Evolutionary conservation across 2,797 vertebrate genomes (phyloP).

Genomic region (Acrossocheilus wenchowensis): DNA sequence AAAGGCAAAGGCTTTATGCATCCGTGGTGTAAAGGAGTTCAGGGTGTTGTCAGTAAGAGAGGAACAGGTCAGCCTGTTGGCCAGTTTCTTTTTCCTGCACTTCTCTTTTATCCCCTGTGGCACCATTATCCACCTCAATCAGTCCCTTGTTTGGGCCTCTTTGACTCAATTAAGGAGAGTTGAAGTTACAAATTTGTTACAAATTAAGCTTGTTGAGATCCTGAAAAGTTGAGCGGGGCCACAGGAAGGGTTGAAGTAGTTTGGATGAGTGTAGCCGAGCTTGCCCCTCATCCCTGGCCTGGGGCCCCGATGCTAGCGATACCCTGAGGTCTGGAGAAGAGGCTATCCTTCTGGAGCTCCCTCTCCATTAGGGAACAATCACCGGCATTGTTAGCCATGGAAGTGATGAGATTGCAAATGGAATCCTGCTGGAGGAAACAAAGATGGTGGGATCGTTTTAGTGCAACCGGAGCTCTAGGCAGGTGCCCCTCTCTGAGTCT

Average conservation of each 20-base stretch:
- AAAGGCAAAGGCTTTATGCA: background rate
- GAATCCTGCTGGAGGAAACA: conserved; percentile 83
- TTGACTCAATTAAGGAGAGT: conserved; percentile 75
- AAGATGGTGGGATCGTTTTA: conserved; percentile 87
- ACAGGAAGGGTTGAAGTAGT: conserved; percentile 42
- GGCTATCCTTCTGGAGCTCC: conserved; percentile 80
- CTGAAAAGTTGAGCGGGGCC: conserved; percentile 67
- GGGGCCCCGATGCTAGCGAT: conserved; percentile 85
- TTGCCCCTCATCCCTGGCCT: conserved; percentile 65
- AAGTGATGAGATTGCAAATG: conserved; percentile 84
- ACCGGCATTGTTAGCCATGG: conserved; percentile 81
- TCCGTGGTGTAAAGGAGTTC: background rate
- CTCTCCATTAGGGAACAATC: conserved; percentile 88
- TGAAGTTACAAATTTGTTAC: conserved; percentile 84
- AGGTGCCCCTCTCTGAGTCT: conserved; percentile 89
- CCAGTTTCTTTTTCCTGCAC: conserved; percentile 9
- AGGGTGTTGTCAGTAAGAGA: conserved; percentile 44
- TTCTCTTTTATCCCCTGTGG: conserved; percentile 57
- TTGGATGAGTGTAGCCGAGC: conserved; percentile 73
- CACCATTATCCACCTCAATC: conserved; percentile 69
- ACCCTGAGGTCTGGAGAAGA: conserved; percentile 76
- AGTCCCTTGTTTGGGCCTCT: conserved; percentile 73
- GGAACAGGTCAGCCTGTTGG: conserved; percentile 43
- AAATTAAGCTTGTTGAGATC: conserved; percentile 85
- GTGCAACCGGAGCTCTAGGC: conserved; percentile 89